Percentiles rank a stretch among this genome's conserved stretches.
These are phyloP conservation scores for Ellobius talpinus DNA, from an alignment of 2,113 vertebrate species.

Conservation along the genomic window DNA sequence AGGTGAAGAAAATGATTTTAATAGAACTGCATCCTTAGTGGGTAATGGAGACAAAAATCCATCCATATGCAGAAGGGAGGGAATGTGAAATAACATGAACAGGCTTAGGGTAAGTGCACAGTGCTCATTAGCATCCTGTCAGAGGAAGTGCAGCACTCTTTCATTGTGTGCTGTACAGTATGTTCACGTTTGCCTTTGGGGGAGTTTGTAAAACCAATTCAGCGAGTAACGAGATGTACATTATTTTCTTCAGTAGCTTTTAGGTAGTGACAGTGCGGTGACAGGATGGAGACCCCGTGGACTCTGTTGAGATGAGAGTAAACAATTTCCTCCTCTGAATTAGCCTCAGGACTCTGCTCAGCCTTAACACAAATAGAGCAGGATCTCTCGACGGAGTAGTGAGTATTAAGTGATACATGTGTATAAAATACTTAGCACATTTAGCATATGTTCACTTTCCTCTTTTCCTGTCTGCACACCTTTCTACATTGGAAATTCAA, in stretches of 20 bases:
- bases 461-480: background rate
- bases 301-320: background rate
- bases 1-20: conserved; percentile 73
- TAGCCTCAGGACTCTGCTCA: background rate
- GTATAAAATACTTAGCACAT: background rate
- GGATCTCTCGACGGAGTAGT: accelerated
- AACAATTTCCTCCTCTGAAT: background rate
- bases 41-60: conserved; percentile 45
- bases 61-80: conserved; percentile 25
- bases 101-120: background rate
- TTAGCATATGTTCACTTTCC: background rate
- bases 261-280: background rate
- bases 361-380: background rate
- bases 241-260: conserved; percentile 52
- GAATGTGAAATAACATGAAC: background rate
- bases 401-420: background rate
- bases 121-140: background rate
- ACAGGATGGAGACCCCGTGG: background rate
- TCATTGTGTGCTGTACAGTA: background rate
- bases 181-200: background rate
- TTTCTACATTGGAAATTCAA: background rate
- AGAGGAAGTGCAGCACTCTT: background rate
- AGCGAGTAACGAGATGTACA: background rate
- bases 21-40: conserved; percentile 58
- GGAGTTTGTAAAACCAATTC: conserved; percentile 1